Conservation (phyloP, 2,888 invertebrate genomes). For the Myathropa florea region DNA sequence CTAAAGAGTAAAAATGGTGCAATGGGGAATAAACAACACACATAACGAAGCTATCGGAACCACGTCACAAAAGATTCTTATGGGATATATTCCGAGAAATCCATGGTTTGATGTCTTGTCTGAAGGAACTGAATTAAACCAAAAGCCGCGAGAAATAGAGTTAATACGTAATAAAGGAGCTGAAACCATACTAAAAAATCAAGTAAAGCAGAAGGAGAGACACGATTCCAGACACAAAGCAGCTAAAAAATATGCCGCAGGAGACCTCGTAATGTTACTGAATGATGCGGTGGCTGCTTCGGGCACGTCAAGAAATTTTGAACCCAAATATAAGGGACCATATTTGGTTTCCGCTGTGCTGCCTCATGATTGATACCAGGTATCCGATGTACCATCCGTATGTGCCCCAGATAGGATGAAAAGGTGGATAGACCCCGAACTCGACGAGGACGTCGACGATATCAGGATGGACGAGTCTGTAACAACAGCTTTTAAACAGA, state of each 20-base stretch:
- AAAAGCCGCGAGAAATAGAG: too few species aligned
- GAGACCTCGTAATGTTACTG: background rate
- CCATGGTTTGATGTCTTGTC: background rate
- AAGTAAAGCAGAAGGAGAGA: background rate
- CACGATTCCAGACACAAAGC: background rate
- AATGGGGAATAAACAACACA: conserved; percentile 33
- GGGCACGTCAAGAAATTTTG: conserved; percentile 1
- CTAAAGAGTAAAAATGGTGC: background rate
- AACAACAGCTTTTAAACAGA: too few species aligned
- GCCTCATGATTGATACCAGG: too few species aligned
- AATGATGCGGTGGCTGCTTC: conserved; percentile 1
- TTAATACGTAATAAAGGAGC: background rate
- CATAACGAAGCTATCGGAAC: conserved; percentile 6
- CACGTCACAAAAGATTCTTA: conserved; percentile 2
- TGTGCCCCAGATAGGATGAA: too few species aligned
- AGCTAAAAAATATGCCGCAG: background rate
- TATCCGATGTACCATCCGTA: too few species aligned
- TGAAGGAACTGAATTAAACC: too few species aligned
- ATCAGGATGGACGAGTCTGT: background rate
- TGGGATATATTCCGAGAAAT: conserved; percentile 6
- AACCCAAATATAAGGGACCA: too few species aligned
- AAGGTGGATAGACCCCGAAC: too few species aligned
- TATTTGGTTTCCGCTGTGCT: background rate
- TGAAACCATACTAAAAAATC: background rate
- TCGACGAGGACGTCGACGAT: background rate